Base-by-base conservation (phyloP, 2,797 vertebrate genomes). In the Calcarius lapponicus region DNA sequence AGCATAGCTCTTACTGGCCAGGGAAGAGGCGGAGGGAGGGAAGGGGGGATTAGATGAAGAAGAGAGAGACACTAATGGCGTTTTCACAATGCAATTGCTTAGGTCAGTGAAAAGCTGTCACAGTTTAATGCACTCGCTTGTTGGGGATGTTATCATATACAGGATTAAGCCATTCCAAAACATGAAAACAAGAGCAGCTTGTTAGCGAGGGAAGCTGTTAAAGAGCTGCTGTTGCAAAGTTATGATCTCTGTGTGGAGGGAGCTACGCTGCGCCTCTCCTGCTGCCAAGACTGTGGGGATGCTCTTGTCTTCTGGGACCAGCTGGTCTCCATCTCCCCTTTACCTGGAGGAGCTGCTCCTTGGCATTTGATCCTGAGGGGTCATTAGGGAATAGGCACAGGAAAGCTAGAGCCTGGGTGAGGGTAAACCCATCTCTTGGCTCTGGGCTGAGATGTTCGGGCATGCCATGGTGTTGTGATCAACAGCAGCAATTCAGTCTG, bases 51-150 rank as follows among this genome's bases (percentile, higher is more conserved):
- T 86, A 72, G 78, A 85, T 94, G 93, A 95, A 91, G 73, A 86
- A 72, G 78, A 94, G 74, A 54, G 72, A 90, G 83, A 70, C 51
- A 43, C 80, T 98, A 97, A 98, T 98, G 98, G 97, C 81, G 20
- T 97, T 98, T 97, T 97, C 74, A 54, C 97, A 96, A 97, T 97
- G 92, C 96, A 95, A 96, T 98, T 97, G 97, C 97, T 98, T 97
- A 97, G 97, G 98, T 97, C 97, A 97, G 95, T 97, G 96, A 95
- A 97, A 97, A 97, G 93, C 97, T 97, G 97, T 97, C 97, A 96
- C 96, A 96, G 95, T 96, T 96, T 97, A 97, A 97, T 97, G 97
- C 92, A 93, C 97, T 96, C 29, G 67, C 91, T 97, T 97, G 96
- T 96, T 91, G 96, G 93, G 96, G 95, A 93, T 94, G 96, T 97